Base-by-base conservation (phyloP, 2,888 invertebrate genomes). In the Perizoma affinitatum region DNA sequence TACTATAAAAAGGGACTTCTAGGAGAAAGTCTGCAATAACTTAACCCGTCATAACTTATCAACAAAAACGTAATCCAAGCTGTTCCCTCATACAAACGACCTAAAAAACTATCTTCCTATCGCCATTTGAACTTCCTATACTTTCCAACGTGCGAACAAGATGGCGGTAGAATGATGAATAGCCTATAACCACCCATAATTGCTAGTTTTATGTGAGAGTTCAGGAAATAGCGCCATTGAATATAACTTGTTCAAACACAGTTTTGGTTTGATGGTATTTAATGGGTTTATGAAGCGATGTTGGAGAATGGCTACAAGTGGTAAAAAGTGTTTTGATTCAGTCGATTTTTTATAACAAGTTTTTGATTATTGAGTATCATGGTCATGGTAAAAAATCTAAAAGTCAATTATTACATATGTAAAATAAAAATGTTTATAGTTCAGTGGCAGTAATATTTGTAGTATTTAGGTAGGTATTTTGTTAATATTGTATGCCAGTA, bases 111-210 rank as follows among this genome's bases (percentile, higher is more conserved):
- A 45, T 58, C 65, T 68, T 68, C 65, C 69, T 57, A 55, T 47
- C 34, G 35, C 54, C 45, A 53, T 35, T 48, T 6, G 11, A 54
- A 52, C 58, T 62, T 58, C 58, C 58, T 62, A 52, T 48, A 62
- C 61, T 64, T 61, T 65, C 64, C 43, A 59, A 65, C 69, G 66
- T 68, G 68, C 62, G 69, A 70, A 70, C 63, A 63, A 59, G 56
- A 69, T 63, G 62, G 60, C 48, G 55, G 35, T 52, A 42, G 56
- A 58, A 61, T 68, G 68, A 70, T 68, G 68, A 67, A 69, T 69
- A 63, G 63, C 61, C 66, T 66, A 63, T 67, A 69, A 67, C 60
- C 54, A 45, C 48, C 54, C 51, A 55, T 65, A 65, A 65, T 64
- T 64, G 64, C 61, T 54, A 48, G 52, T 64, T 64, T 64, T 61